Conservation (phyloP, 2,113 vertebrate species). For the Lichenostomus cassidix region DNA sequence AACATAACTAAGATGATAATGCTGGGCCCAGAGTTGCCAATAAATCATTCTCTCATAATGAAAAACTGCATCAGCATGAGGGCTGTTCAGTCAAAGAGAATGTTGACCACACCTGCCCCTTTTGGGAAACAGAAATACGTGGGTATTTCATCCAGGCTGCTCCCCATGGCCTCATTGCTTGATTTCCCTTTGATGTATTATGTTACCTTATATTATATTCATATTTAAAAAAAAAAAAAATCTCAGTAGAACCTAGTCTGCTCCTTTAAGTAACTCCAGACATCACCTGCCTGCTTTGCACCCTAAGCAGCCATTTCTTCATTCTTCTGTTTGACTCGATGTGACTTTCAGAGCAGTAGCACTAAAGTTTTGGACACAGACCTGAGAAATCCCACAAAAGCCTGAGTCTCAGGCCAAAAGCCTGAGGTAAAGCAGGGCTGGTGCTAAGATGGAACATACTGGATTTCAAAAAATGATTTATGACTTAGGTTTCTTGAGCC, state of each 20-base stretch:
- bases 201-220: background rate
- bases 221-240: background rate
- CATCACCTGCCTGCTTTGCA: background rate
- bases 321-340: background rate
- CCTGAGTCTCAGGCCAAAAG: background rate
- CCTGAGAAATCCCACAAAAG: conserved; percentile 16
- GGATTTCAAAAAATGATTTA: conserved; percentile 31
- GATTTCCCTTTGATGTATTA: background rate
- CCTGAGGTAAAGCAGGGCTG: conserved; percentile 19
- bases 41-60: background rate
- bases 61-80: background rate
- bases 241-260: background rate
- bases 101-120: background rate
- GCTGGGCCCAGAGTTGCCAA: background rate
- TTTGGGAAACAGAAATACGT: background rate
- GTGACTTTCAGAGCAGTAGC: conserved; percentile 7
- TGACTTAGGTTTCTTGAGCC: background rate
- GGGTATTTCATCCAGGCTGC: background rate
- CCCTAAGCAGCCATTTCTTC: background rate
- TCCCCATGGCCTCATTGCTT: background rate
- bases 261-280: conserved; percentile 39
- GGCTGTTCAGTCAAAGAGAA: background rate
- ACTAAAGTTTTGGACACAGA: conserved; percentile 22
- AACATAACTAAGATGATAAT: background rate
- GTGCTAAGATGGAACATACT: background rate